A percentile compares a stretch with the other conserved stretches of the same genome.
phyloP scores from a whole-genome alignment of 2,113 vertebrate genomes.

The Propithecus coquereli region DNA sequence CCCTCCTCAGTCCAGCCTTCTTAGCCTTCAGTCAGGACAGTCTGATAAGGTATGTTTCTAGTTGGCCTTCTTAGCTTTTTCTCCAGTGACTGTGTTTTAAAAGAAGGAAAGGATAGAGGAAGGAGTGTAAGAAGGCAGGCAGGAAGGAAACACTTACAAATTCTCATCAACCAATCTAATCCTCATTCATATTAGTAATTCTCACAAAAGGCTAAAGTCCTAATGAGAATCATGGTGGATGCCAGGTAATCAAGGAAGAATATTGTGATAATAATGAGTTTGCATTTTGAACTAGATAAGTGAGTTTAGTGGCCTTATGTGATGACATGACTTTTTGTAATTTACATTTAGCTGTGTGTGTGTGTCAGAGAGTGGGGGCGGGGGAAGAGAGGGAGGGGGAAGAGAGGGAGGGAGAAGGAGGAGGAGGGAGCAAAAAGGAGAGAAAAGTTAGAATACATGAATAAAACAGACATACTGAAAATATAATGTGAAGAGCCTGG shows the following conservation, averaged over 20 bases:
- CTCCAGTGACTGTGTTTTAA: not conserved
- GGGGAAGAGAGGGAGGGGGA: too few relatives aligned
- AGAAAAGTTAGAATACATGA: not conserved
- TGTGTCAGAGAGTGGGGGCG: not conserved
- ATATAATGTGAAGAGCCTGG: not conserved
- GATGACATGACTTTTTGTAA: not conserved
- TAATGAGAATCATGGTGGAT: not conserved
- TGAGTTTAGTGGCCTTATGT: not conserved
- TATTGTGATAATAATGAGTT: not conserved
- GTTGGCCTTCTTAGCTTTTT: too few relatives aligned
- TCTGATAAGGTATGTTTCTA: too few relatives aligned
- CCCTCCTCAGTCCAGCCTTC: too few relatives aligned
- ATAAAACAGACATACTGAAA: not conserved
- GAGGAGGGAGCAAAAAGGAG: not conserved
- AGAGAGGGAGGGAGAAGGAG: not conserved
- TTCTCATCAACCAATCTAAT: not conserved
- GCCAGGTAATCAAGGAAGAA: not conserved
- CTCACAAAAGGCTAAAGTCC: not conserved
- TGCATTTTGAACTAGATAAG: not conserved
- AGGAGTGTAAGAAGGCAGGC: too few relatives aligned
- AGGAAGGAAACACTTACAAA: not conserved
- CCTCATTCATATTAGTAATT: not conserved
- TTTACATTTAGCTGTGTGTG: not conserved
- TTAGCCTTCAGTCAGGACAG: too few relatives aligned
- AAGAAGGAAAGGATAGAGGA: not conserved